These are phyloP conservation scores for Nasonia vitripennis DNA, from an alignment of 1,140 invertebrate species.

Conservation along the genomic window DNA sequence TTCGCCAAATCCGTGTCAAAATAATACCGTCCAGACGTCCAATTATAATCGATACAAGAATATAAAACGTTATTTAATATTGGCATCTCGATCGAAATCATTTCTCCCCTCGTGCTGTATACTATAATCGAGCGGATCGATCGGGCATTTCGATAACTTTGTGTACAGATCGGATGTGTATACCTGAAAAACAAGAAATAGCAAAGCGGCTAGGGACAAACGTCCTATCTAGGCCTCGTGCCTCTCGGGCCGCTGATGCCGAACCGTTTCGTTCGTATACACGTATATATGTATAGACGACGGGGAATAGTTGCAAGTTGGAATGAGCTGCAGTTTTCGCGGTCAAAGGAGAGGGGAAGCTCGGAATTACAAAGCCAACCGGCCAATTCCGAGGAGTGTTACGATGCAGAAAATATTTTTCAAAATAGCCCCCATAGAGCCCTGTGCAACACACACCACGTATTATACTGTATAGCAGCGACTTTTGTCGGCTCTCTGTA, in stretches of 20 bases:
- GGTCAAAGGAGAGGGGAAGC: conserved; percentile 67
- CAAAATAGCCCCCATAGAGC: conserved; percentile 1
- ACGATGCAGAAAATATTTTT: conserved; percentile 68
- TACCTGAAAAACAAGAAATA: conserved; percentile 51
- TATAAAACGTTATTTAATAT: conserved; percentile 45
- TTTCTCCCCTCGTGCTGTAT: conserved; percentile 5
- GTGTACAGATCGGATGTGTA: conserved; percentile 45
- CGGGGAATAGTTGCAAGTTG: conserved; percentile 70
- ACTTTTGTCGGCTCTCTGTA: conserved; percentile 33
- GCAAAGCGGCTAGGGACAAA: conserved; percentile 48
- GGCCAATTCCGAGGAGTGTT: conserved; percentile 69
- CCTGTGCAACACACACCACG: neutral
- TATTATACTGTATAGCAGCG: conserved; percentile 11
- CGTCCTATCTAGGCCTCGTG: conserved; percentile 48
- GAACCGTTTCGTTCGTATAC: conserved; percentile 28
- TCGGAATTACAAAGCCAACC: conserved; percentile 63
- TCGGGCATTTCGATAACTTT: conserved; percentile 47
- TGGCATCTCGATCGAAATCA: conserved; percentile 25
- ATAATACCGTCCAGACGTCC: conserved; percentile 40
- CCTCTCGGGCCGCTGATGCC: neutral
- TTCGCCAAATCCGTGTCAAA: conserved; percentile 40
- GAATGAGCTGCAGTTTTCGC: conserved; percentile 71
- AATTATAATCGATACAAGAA: conserved; percentile 45
- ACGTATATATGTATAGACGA: neutral
- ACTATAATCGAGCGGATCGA: conserved; percentile 18